Evolutionary conservation across 2,113 vertebrate species (phyloP), one percentile per base, ranked within the genome.

Genomic region (Epinephelus fuscoguttatus): DNA sequence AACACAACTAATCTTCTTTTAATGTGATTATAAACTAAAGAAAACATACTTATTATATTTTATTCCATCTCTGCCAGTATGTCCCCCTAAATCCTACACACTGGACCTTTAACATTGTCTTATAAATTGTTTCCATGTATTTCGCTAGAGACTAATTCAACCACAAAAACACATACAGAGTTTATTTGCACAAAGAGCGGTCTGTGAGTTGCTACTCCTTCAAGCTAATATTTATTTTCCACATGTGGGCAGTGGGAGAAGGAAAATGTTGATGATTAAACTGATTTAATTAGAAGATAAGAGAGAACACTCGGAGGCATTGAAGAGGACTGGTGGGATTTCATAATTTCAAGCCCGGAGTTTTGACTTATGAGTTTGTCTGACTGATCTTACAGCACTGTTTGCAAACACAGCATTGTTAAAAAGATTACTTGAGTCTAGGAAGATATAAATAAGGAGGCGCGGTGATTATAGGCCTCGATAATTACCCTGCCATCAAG

Each of bases 211-310:
- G 9, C 55, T 40, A 53, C 14, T 21, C 30, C 50, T 61, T 71
- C 19, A 11, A 23, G 47, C 19, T 23, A 72, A 37, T 12, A 6
- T 57, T 45, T 55, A 47, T 70, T 64, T 70, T 75, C 50, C 11
- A 69, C 69, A 59, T 62, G 40, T 45, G 15, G 19, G 21, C 21
- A 11, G 55, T 25, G 47, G 37, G 21, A 57, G 47, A 52, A 37
- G 78, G 42, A 56, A 37, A 72, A 1, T 52, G 60, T 55, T 3
- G 61, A 85, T 55, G 47, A 63, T 61, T 40, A 59, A 56, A 49
- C 6, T n/a, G 42, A 9, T 80, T 76, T 68, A 82, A 79, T 86
- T 80, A 57, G 9, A 63, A 63, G 49, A 75, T 59, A 14, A 69
- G 27, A 67, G 55, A 23, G 25, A 15, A 64, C 11, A 25, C 72